Percentiles rank a stretch among this genome's conserved stretches.
Evolutionary conservation across 2,113 vertebrate species (phyloP).

Genomic region (Leptobrachium ailaonicum): DNA sequence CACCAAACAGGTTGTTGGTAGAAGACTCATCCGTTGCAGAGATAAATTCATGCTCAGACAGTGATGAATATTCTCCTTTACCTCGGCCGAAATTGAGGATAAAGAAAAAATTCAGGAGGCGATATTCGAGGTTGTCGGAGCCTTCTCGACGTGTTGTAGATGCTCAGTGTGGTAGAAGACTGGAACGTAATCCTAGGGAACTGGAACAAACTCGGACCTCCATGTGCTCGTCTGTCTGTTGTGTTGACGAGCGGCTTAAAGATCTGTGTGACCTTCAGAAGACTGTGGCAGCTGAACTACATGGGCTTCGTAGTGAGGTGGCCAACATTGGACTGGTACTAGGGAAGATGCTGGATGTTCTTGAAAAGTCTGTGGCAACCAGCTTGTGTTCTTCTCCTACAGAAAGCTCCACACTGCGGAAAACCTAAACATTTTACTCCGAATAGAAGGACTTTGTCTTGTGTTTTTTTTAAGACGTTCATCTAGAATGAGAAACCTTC

Average conservation of each 20-base stretch:
- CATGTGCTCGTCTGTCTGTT: background rate
- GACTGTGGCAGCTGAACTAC: conserved; percentile 23
- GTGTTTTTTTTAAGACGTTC: too few relatives aligned
- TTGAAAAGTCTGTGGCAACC: conserved; percentile 23
- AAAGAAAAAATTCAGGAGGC: conserved; percentile 6
- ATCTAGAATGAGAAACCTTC: too few relatives aligned
- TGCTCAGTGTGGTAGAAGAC: background rate
- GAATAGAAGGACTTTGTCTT: too few relatives aligned
- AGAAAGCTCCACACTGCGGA: background rate
- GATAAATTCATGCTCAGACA: conserved; percentile 4
- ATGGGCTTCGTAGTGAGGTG: conserved; percentile 30
- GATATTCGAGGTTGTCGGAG: background rate
- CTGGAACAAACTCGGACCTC: background rate
- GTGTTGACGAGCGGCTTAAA: conserved; percentile 3
- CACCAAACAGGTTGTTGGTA: background rate
- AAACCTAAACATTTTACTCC: background rate
- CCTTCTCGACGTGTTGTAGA: background rate
- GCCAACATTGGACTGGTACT: conserved; percentile 32
- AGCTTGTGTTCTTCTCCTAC: background rate
- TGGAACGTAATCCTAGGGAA: background rate
- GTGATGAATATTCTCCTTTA: background rate
- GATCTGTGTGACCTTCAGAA: conserved; percentile 33
- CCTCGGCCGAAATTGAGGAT: conserved; percentile 6
- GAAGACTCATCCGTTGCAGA: conserved; percentile 8
- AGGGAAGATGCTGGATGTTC: conserved; percentile 28